These are phyloP conservation scores for Oryzias melastigma DNA, from an alignment of 2,113 vertebrate genomes.

Conservation along the genomic window DNA sequence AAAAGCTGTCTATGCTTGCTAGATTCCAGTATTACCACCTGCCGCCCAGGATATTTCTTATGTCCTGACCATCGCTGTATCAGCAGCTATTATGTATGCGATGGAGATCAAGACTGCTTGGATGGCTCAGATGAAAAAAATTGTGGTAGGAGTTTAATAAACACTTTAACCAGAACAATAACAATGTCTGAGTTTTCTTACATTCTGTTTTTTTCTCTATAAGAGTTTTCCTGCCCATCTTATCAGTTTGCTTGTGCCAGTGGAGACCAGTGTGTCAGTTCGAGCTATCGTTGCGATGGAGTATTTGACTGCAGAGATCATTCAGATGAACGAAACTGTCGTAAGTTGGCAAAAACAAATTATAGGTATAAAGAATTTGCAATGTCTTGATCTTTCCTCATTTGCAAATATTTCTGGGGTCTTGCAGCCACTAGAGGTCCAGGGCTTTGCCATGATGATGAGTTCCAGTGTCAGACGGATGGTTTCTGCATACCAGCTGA, in stretches of 20 bases:
- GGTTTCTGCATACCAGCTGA: slow-evolving; percentile 65
- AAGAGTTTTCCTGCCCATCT: slow-evolving; percentile 65
- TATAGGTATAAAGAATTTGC: background rate
- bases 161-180: background rate
- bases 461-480: slow-evolving; percentile 75
- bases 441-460: slow-evolving; percentile 69
- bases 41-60: slow-evolving; percentile 61
- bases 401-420: background rate
- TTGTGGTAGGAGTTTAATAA: slow-evolving; percentile 52
- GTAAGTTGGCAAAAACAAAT: slow-evolving; percentile 43
- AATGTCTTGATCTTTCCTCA: background rate
- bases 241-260: slow-evolving; percentile 71
- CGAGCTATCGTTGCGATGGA: slow-evolving; percentile 64
- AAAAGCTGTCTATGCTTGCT: slow-evolving; percentile 6
- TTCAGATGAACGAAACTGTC: slow-evolving; percentile 69
- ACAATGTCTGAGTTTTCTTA: background rate
- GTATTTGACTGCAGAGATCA: slow-evolving; percentile 74
- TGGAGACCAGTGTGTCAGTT: slow-evolving; percentile 68
- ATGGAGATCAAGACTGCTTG: slow-evolving; percentile 74
- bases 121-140: slow-evolving; percentile 73
- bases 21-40: slow-evolving; percentile 69
- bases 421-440: slow-evolving; percentile 63
- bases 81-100: slow-evolving; percentile 55
- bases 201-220: background rate
- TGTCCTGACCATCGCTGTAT: slow-evolving; percentile 75